Percentiles rank a stretch among this genome's conserved stretches.
Evolutionary conservation across 2,797 vertebrate species (phyloP).

Genomic region (Ataeniobius toweri): DNA sequence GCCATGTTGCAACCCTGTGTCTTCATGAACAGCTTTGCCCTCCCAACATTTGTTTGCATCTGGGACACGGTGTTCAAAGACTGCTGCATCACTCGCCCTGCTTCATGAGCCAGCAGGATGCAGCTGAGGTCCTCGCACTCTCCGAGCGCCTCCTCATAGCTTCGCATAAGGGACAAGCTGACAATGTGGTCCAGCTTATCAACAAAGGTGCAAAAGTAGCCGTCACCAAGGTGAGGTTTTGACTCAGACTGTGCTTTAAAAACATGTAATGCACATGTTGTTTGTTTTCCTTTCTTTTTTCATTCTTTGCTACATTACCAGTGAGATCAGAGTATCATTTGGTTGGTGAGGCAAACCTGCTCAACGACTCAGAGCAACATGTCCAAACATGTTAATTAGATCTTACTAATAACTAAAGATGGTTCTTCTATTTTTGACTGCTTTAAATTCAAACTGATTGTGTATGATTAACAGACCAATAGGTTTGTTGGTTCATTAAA

Average conservation of each 20-base stretch:
- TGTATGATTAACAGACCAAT: neutral
- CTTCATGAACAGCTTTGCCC: neutral
- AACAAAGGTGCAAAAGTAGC: constrained; percentile 98
- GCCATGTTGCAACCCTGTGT: constrained; percentile 11
- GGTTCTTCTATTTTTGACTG: neutral
- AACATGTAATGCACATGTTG: neutral
- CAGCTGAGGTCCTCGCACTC: constrained; percentile 87
- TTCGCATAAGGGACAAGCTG: constrained; percentile 94
- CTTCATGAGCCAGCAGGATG: constrained; percentile 99
- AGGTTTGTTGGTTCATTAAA: neutral
- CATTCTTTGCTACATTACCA: neutral
- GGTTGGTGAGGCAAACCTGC: neutral
- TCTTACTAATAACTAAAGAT: neutral
- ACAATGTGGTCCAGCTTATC: constrained; percentile 99
- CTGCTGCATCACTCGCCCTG: constrained; percentile 71
- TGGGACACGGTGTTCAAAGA: constrained; percentile 69
- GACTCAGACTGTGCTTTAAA: neutral
- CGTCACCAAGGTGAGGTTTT: constrained; percentile 92
- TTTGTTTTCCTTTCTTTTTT: neutral
- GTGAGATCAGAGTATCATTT: neutral
- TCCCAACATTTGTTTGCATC: constrained; percentile 13
- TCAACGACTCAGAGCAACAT: neutral
- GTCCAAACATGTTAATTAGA: neutral
- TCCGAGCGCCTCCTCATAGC: constrained; percentile 98
- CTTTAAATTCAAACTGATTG: neutral